Conservation (phyloP, 2,797 vertebrate species). For the Acomys russatus region DNA sequence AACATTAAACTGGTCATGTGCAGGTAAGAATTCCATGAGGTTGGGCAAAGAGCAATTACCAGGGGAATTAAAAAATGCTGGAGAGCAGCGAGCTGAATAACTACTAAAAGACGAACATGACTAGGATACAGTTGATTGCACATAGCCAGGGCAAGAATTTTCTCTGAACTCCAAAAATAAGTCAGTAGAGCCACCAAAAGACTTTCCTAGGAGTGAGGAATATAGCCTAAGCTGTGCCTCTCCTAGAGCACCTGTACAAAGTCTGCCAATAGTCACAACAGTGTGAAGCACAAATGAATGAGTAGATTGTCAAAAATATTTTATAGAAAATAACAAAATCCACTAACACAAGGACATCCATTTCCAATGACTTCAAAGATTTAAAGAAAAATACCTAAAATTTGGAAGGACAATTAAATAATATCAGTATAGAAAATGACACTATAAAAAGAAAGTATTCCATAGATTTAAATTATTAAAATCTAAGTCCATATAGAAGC, state of each 20-base stretch:
- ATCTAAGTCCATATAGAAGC: slow-evolving; percentile 9
- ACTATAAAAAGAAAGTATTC: not conserved
- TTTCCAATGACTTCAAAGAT: not conserved
- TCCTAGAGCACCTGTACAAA: not conserved
- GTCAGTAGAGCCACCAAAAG: not conserved
- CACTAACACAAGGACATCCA: not conserved
- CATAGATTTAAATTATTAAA: slow-evolving; percentile 31
- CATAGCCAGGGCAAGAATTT: not conserved
- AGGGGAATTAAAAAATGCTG: not conserved
- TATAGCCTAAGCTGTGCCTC: not conserved
- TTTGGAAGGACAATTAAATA: not conserved
- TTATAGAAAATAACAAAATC: slow-evolving; percentile 23
- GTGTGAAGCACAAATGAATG: not conserved
- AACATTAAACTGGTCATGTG: not conserved
- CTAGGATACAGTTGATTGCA: not conserved
- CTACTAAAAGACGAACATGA: not conserved
- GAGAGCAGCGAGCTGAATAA: slow-evolving; percentile 12
- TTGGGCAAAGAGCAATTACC: not conserved
- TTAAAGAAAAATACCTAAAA: slow-evolving; percentile 2
- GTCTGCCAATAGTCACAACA: not conserved
- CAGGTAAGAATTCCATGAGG: slow-evolving; percentile 4
- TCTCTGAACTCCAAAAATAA: slow-evolving; percentile 29
- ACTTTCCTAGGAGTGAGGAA: not conserved
- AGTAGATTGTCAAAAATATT: not conserved
- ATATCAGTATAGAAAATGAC: not conserved